Base-by-base conservation (phyloP, 2,113 vertebrate species). In the Gila orcuttii region DNA sequence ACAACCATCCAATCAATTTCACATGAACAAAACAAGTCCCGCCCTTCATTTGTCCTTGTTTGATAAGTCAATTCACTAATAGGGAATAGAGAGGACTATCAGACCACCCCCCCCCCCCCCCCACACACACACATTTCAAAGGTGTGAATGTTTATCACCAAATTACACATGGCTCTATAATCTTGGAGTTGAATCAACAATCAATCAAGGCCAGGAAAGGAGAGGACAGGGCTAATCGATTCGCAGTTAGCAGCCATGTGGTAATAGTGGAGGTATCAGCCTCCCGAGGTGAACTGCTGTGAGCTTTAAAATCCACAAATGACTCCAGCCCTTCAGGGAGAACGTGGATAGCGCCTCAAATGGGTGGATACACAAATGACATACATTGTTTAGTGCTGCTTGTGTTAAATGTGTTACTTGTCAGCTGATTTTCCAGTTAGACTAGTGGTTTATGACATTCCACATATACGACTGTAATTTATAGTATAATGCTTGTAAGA, bases 161-260 rank as follows among this genome's bases (percentile, higher is more conserved):
- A 52, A 73, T 75, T 86, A 69, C 68, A 81, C 68, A 83, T 83
- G 82, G 82, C 68, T 83, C 31, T 74, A 23, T 74, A 83, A 83
- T 83, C 82, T 83, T 42, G 23, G 55, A 64, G 52, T 52, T 73
- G 57, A 81, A 75, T 50, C 79, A 82, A 82, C 85, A 86, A 86
- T 86, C 79, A 82, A 66, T 86, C 85, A 73, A 25, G 71, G 55
- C 52, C 52, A 55, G 62, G 45, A 33, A 17, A 82, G 50, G 31
- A 62, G 55, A 74, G 60, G 69, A 75, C 79, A 64, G 85, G 31
- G 47, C 28, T 28, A 81, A 86, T 86, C 71, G 79, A 86, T 86
- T 82, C 79, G 36, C 79, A 19, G 52, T 82, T 81, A 62, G 57
- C 33, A 82, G 71, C 55, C 69, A 7, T 33, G 52, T n/a, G 68